Percentiles rank a stretch among this genome's conserved stretches.
These are phyloP conservation scores for Probaryconus sp. DNA, from an alignment of 1,140 invertebrate genomes.

Conservation along the genomic window DNA sequence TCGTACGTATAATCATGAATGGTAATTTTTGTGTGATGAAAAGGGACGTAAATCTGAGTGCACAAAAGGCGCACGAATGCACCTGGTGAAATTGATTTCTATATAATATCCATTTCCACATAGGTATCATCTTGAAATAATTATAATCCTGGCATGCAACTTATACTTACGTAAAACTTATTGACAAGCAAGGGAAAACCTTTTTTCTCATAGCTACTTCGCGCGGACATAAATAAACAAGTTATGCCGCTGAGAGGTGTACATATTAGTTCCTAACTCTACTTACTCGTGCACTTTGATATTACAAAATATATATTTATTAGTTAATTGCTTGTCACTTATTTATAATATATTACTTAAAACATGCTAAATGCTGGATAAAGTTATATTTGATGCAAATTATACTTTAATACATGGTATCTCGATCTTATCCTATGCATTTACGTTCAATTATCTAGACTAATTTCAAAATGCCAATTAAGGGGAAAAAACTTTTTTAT, in stretches of 20 bases:
- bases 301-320: conserved; percentile 43
- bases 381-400: no score
- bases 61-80: no score
- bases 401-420: no score
- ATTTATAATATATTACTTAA: conserved; percentile 37
- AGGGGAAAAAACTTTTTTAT: no score
- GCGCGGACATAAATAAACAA: conserved; percentile 46
- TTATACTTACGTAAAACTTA: conserved; percentile 52
- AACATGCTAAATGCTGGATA: neutral
- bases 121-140: conserved; percentile 47
- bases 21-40: no score
- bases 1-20: no score
- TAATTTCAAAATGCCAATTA: no score
- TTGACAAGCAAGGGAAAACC: conserved; percentile 41
- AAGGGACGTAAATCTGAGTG: no score
- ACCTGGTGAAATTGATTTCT: conserved; percentile 21
- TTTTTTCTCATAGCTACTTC: conserved; percentile 19
- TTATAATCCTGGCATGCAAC: conserved; percentile 42
- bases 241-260: conserved; percentile 40
- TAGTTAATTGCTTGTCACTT: conserved; percentile 53
- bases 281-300: conserved; percentile 15
- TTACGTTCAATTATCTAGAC: no score
- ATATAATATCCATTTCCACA: conserved; percentile 33
- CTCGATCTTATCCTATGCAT: no score
- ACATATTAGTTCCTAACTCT: conserved; percentile 20